A percentile compares a stretch with the other conserved stretches of the same genome.
Evolutionary conservation across 2,888 invertebrate species (phyloP).

Genomic region (Corythucha ciliata): DNA sequence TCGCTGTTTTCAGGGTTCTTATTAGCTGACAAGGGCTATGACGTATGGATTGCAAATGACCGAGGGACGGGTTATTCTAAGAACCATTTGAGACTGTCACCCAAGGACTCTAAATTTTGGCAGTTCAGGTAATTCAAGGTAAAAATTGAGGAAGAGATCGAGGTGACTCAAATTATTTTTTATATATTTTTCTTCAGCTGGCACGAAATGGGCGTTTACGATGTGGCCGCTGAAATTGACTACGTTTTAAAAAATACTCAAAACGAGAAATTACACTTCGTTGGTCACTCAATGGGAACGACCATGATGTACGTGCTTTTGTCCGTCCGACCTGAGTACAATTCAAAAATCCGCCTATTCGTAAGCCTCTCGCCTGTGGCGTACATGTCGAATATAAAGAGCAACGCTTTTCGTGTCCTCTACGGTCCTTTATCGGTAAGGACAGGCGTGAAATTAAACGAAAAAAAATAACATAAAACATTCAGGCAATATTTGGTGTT

Average conservation of each 20-base stretch:
- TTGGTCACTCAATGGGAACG: constrained; percentile 90
- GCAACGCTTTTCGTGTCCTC: constrained; percentile 27
- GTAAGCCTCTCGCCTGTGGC: constrained; percentile 26
- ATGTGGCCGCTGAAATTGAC: constrained; percentile 76
- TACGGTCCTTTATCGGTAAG: constrained; percentile 28
- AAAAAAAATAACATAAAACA: not conserved
- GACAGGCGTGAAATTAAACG: too few species aligned
- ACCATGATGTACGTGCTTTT: constrained; percentile 63
- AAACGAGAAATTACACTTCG: constrained; percentile 53
- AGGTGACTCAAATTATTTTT: not conserved
- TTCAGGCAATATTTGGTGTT: not conserved
- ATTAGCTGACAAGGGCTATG: constrained; percentile 31
- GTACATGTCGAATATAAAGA: constrained; percentile 27
- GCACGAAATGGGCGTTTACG: constrained; percentile 77
- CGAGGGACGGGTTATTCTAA: constrained; percentile 33
- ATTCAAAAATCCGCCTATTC: constrained; percentile 47
- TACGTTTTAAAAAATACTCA: constrained; percentile 50
- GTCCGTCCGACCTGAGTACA: constrained; percentile 56
- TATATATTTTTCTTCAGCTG: constrained; percentile 28
- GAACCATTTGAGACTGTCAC: constrained; percentile 26
- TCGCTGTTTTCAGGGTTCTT: too few species aligned
- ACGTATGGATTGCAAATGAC: constrained; percentile 34
- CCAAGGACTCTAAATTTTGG: constrained; percentile 30
- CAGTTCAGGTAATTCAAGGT: constrained; percentile 46
- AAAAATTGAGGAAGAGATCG: too few species aligned